Evolutionary conservation across 2,113 vertebrate genomes (phyloP).

Genomic region (Anolis sagrei): DNA sequence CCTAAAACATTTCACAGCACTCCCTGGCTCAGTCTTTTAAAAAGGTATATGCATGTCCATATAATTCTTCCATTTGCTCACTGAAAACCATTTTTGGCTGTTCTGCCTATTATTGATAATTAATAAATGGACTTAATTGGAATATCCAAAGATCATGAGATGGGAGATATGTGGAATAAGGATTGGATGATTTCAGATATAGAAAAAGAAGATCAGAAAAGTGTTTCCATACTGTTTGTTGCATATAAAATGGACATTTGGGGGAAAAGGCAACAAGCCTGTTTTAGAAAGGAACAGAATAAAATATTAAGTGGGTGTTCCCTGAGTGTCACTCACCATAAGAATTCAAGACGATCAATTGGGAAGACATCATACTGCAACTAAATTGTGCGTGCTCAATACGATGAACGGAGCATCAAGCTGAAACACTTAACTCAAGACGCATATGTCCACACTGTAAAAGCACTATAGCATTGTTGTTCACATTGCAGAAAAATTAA

Average conservation of each 20-base stretch:
- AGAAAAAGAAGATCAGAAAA: not conserved
- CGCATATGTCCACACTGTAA: not conserved
- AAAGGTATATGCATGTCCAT: not conserved
- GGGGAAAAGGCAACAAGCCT: not conserved
- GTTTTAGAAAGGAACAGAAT: not conserved
- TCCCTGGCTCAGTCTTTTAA: no score
- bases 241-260: not conserved
- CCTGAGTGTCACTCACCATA: not conserved
- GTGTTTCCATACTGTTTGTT: not conserved
- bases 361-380: not conserved
- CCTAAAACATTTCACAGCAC: no score
- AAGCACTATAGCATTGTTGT: not conserved
- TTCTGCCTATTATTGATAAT: not conserved
- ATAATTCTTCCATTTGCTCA: not conserved
- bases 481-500: conserved; percentile 1
- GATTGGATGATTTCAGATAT: not conserved
- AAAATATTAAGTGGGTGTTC: not conserved
- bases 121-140: not conserved
- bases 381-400: not conserved
- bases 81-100: not conserved
- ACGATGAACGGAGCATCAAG: not conserved
- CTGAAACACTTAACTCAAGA: not conserved
- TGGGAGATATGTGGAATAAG: not conserved
- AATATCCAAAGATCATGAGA: not conserved
- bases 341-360: not conserved